Base-by-base conservation (phyloP, 2,888 invertebrate genomes). In the Rotaria sp. region DNA sequence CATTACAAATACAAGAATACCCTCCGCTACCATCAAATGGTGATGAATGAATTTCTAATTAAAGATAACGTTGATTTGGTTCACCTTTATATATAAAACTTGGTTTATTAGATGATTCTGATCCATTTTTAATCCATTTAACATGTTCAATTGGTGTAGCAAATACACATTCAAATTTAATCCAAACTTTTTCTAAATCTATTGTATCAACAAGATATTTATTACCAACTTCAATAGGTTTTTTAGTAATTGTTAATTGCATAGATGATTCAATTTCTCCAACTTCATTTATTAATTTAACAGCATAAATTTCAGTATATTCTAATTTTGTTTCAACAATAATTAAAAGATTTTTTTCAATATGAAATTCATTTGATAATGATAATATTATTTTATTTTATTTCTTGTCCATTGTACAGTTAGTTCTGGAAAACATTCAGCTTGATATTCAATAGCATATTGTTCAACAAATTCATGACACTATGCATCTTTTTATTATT, bases 121-220 rank as follows among this genome's bases (percentile, higher is more conserved):
- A 3, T 45, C 85, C 86, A 85, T 86, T 86, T 41, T 75, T 85
- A 18, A 85, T 26, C 86, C 86, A 86, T 55, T 85, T 85, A n/a
- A 86, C 55, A n/a, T 30, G 41, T 30, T 57, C 85, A 84, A 75
- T 80, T 26, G 86, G 85, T 80, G 85, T 86, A 15, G 80, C 85
- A 30, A 86, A 80, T 48, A 74, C 86, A 80, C 85, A 85, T 59
- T 86, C 86, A 55, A 86, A 85, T 57, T 35, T 55, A 48, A 30
- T 75, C 21, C 24, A n/a, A 18, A 41, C 75, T 45, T 86, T 86
- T 38, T 86, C 86, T 4, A 85, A 13, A 38, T 80, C 74, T 11
- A 80, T 75, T 55, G 74, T 75, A 84, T 86, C 86, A 18, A 85
- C 85, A n/a, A 86, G 30, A 55, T 80, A 55, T 59, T 86, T n/a